A percentile compares a stretch with the other conserved stretches of the same genome.
Conservation (phyloP, 2,113 vertebrate species). For the Zosterops japonicus region DNA sequence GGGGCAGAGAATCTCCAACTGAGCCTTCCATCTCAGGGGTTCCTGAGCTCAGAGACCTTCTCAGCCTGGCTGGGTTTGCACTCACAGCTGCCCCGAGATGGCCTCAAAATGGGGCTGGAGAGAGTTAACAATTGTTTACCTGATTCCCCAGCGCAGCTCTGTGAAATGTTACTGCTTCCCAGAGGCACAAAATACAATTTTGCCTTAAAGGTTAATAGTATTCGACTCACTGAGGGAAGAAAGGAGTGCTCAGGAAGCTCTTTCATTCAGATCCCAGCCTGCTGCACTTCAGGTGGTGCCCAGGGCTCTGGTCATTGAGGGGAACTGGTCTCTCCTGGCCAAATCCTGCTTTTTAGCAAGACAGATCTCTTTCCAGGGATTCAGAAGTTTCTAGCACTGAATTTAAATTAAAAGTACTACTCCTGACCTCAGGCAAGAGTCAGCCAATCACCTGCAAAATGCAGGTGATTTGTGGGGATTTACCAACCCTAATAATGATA, state of each 20-base stretch:
- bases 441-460: neutral
- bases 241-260: conserved; percentile 26
- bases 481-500: neutral
- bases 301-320: neutral
- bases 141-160: neutral
- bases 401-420: neutral
- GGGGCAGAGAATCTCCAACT: neutral
- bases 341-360: neutral
- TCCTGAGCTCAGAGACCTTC: neutral
- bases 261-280: neutral
- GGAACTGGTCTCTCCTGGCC: neutral
- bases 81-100: fast-evolving
- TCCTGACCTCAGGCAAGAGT: neutral
- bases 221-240: conserved; percentile 45
- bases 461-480: neutral
- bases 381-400: neutral
- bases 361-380: neutral
- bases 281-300: neutral
- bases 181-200: conserved; percentile 67
- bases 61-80: neutral
- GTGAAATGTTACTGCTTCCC: conserved; percentile 72
- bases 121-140: conserved; percentile 49
- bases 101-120: neutral
- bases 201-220: conserved; percentile 74
- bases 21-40: neutral